phyloP scores from a whole-genome alignment of 1,140 invertebrate species.

The Hycleus phaleratus region DNA sequence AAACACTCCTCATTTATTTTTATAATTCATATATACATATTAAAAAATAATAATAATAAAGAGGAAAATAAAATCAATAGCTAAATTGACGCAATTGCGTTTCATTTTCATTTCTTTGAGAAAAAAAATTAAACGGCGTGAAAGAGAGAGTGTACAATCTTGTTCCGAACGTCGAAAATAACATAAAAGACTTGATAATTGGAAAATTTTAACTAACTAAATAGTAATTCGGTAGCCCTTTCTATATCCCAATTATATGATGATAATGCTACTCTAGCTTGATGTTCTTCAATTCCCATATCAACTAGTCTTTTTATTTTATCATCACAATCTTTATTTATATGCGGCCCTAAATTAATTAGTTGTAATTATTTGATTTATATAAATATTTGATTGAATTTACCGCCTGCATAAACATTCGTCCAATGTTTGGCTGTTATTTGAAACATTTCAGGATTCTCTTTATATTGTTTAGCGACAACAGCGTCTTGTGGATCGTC shows the following conservation, averaged over 20 bases:
- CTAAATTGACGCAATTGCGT: no score
- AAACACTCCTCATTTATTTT: slow-evolving; percentile 9
- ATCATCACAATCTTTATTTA: slow-evolving; percentile 67
- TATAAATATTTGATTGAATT: slow-evolving; percentile 4
- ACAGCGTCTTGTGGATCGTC: slow-evolving; percentile 96
- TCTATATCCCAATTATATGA: slow-evolving; percentile 86
- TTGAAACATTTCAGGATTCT: slow-evolving; percentile 76
- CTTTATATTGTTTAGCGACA: slow-evolving; percentile 95
- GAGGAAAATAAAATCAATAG: no score
- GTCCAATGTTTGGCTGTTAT: slow-evolving; percentile 94
- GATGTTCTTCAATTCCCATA: slow-evolving; percentile 82
- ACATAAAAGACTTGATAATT: neutral
- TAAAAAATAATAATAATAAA: no score
- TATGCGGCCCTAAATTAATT: slow-evolving; percentile 53
- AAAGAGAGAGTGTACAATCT: no score
- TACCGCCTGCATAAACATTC: slow-evolving; percentile 83
- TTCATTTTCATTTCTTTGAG: no score
- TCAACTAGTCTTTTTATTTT: slow-evolving; percentile 76
- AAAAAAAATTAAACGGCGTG: no score
- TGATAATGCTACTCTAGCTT: slow-evolving; percentile 75
- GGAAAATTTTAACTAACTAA: slow-evolving; percentile 61
- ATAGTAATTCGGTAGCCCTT: slow-evolving; percentile 78
- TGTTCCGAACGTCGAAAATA: neutral
- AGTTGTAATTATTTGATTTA: neutral
- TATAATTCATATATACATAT: neutral